Conservation (phyloP, 2,888 invertebrate species). For the Nemurella pictetii region DNA sequence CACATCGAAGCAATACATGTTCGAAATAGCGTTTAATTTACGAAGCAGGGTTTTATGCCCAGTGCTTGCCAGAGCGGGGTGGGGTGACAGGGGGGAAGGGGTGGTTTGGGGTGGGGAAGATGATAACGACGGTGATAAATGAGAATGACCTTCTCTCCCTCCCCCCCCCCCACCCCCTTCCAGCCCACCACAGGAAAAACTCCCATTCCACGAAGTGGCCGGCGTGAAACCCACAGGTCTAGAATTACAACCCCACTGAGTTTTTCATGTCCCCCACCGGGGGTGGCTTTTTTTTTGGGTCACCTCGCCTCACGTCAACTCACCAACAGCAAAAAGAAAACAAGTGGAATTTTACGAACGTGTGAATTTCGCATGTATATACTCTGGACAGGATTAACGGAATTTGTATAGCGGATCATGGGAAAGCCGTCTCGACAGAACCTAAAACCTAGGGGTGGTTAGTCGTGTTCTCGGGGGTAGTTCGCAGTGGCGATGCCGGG, state of each 20-base stretch:
- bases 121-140: conserved; percentile 28
- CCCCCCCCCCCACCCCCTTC: conserved; percentile 10
- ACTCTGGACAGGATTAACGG: background rate
- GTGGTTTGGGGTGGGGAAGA: conserved; percentile 1
- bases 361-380: background rate
- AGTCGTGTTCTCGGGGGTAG: background rate
- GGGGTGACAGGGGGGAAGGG: too few species aligned
- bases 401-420: background rate
- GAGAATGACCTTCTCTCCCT: conserved; percentile 17
- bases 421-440: background rate
- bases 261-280: background rate
- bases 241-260: conserved; percentile 5
- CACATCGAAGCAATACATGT: too few species aligned
- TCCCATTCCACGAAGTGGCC: conserved; percentile 1
- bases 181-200: too few species aligned
- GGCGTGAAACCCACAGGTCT: conserved; percentile 7
- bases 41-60: background rate
- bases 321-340: background rate
- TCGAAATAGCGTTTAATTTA: background rate
- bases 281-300: background rate
- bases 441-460: background rate
- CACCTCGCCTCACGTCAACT: background rate
- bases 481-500: background rate
- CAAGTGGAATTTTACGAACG: background rate
- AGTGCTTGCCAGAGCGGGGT: background rate